These are phyloP conservation scores for Drosophila pseudotakahashii DNA, from an alignment of 2,888 invertebrate species.

Conservation along the genomic window DNA sequence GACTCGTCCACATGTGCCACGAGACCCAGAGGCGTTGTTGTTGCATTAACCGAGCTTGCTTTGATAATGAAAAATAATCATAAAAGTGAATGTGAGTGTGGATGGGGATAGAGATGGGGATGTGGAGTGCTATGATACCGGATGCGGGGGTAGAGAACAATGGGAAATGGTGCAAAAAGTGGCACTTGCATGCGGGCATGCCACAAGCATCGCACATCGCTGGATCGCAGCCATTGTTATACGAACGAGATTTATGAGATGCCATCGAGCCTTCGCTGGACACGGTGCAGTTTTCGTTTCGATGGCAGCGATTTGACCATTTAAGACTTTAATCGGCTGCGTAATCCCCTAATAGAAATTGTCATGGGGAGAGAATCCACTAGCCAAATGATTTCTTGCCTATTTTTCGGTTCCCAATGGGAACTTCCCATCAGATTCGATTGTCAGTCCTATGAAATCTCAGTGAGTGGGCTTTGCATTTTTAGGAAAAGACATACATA, in stretches of 20 bases:
- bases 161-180: conserved; percentile 37
- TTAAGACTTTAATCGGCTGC: neutral
- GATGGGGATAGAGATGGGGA: conserved; percentile 14
- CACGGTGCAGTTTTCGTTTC: conserved; percentile 3
- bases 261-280: conserved; percentile 11
- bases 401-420: neutral
- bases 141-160: conserved; percentile 20
- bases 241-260: conserved; percentile 33
- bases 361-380: neutral
- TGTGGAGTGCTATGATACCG: conserved; percentile 1
- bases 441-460: neutral
- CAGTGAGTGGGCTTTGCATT: neutral
- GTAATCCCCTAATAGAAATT: conserved; percentile 16
- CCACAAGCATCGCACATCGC: conserved; percentile 11
- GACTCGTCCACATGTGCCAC: conserved; percentile 33
- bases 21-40: conserved; percentile 7
- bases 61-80: conserved; percentile 61
- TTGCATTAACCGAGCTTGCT: conserved; percentile 43
- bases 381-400: conserved; percentile 1
- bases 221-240: conserved; percentile 32
- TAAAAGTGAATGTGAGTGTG: conserved; percentile 36
- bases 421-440: neutral
- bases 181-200: conserved; percentile 38
- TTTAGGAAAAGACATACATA: conserved; percentile 6
- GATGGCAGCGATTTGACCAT: conserved; percentile 3